Evolutionary conservation across 23 tunicate genomes (phyloP), one percentile per base, ranked within the genome.

Genomic region (Pegea sp.): DNA sequence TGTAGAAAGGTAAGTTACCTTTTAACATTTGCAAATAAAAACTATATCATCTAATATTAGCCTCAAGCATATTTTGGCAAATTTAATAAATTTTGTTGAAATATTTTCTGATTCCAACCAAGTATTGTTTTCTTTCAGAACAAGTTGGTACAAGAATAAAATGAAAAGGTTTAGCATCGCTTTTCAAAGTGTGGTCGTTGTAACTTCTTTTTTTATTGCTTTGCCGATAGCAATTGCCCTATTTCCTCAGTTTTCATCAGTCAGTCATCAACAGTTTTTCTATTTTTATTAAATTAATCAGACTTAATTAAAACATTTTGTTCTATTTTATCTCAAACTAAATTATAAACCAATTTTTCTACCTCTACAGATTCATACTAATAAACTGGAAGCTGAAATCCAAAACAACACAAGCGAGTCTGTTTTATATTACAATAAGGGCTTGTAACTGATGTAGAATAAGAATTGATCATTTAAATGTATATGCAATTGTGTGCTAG

Each of bases 201-300:
- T 76, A 2, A 28, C 58, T 22, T 77, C 90, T 5, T 88, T 88
- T 56, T 61, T 69, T 18, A 49, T 71, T 1, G 87, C 77, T 32
- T 70, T 88, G 24, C 97, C 97, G 8, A 54, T 70, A 6, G 97
- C 97, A 3, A 77, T 88, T 57, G 97, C 97, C 21, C 27, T 88
- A 0, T 88, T 76, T 64, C 97, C 97, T 30, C 97, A 88, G 48
- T 48, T 33, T 22, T 79, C 93, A 32, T 30, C 42, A 55, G 73
- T 79, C 53, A 31, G 53, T 48, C 8, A 51, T 18, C 57, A 13
- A 54, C 18, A 62, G 54, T 13, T 56, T 24, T 8, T 56, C 22
- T 6, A 28, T 21, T 11, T 8, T 29, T 56, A 7, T 24, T 20
- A 51, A 51, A 11, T 13, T 13, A 20, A 18, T 13, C 19, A 20